Evolutionary conservation across 2,888 invertebrate genomes (phyloP).

Genomic region (Noctua pronuba): DNA sequence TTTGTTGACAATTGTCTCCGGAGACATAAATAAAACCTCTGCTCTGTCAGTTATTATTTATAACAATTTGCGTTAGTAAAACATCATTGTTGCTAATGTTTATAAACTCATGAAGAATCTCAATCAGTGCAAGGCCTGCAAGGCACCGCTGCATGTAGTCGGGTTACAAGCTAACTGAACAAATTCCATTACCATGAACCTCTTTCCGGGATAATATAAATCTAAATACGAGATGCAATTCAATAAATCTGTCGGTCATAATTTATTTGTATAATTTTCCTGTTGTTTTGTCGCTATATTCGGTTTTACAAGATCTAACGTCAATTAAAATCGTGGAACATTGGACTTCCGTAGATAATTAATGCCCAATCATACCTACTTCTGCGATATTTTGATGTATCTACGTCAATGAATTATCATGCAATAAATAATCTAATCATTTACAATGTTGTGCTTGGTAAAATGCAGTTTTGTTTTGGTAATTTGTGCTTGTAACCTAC

Average conservation of each 20-base stretch:
- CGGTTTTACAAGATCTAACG: conserved; percentile 27
- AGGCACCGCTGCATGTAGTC: conserved; percentile 12
- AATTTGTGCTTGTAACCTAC: conserved; percentile 11
- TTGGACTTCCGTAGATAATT: conserved; percentile 47
- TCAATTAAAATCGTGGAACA: conserved; percentile 31
- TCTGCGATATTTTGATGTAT: conserved; percentile 10
- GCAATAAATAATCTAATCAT: conserved; percentile 32
- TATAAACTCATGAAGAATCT: conserved; percentile 36
- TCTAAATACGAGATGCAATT: conserved; percentile 29
- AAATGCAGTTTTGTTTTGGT: conserved; percentile 19
- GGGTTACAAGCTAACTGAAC: conserved; percentile 7
- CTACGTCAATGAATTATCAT: conserved; percentile 37
- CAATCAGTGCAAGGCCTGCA: neutral
- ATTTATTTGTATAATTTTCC: conserved; percentile 39
- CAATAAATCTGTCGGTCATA: conserved; percentile 29
- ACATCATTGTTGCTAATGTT: conserved; percentile 33
- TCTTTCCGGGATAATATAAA: conserved; percentile 25
- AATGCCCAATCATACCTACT: conserved; percentile 21
- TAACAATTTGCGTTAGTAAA: conserved; percentile 6
- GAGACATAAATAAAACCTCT: conserved; percentile 6
- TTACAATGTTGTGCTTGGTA: conserved; percentile 12
- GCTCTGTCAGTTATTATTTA: conserved; percentile 14
- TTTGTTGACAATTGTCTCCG: neutral
- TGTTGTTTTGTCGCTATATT: conserved; percentile 53
- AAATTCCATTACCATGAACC: conserved; percentile 25